Evolutionary conservation across 1,140 invertebrate species (phyloP).

Genomic region (Hypothenemus hampei): DNA sequence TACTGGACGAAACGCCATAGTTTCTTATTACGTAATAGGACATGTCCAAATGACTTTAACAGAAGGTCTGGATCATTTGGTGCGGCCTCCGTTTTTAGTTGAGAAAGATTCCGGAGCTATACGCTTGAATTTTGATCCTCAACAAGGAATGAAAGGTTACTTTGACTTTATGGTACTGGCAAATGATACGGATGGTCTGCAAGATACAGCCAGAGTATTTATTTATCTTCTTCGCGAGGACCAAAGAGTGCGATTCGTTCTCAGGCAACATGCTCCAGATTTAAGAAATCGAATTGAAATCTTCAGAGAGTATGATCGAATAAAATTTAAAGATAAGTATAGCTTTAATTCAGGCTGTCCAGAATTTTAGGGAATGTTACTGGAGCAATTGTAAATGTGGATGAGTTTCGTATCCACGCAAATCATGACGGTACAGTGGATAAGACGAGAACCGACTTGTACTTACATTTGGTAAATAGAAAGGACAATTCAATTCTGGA

Average conservation of each 20-base stretch:
- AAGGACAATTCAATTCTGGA: conserved; percentile 88
- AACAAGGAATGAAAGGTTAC: conserved; percentile 94
- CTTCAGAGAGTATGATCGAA: conserved; percentile 70
- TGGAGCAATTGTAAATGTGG: conserved; percentile 86
- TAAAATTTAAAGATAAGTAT: neutral
- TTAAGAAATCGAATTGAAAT: conserved; percentile 70
- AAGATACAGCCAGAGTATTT: conserved; percentile 74
- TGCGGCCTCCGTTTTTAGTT: conserved; percentile 76
- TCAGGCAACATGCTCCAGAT: conserved; percentile 83
- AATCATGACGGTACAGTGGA: conserved; percentile 89
- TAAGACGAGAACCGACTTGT: conserved; percentile 89
- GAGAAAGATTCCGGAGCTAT: conserved; percentile 76
- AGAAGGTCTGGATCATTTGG: conserved; percentile 77
- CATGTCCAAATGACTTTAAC: conserved; percentile 76
- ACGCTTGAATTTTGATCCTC: conserved; percentile 89
- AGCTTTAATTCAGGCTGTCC: conserved; percentile 16
- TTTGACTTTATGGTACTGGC: conserved; percentile 87
- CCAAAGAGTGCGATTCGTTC: conserved; percentile 86
- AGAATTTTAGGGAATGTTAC: conserved; percentile 80
- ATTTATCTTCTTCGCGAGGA: conserved; percentile 90
- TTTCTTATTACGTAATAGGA: conserved; percentile 74
- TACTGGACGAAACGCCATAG: conserved; percentile 65
- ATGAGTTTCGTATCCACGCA: conserved; percentile 88
- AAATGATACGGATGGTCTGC: conserved; percentile 76
- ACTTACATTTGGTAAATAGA: conserved; percentile 86